Evolutionary conservation across 2,888 invertebrate species (phyloP).

Genomic region (Cremastobaeus sp.): DNA sequence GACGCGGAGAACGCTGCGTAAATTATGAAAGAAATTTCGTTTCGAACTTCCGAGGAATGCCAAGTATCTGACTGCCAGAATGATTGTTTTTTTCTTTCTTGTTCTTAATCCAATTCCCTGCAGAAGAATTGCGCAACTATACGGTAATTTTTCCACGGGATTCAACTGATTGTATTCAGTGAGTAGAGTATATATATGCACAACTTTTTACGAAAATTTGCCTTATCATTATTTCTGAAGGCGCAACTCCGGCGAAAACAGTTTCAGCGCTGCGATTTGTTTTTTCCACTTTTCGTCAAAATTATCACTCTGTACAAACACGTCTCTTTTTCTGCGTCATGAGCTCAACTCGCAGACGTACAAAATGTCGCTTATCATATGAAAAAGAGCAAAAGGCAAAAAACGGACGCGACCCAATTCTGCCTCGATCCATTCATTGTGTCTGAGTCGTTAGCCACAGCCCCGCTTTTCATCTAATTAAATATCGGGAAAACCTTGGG

Average conservation of each 20-base stretch:
- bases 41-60: constrained; percentile 33
- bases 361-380: constrained; percentile 47
- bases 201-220: too few relatives aligned
- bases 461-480: constrained; percentile 48
- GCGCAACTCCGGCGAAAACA: too few relatives aligned
- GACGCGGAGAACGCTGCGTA: constrained; percentile 15
- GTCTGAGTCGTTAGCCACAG: constrained; percentile 49
- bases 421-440: constrained; percentile 45
- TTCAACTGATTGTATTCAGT: too few relatives aligned
- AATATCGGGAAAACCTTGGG: constrained; percentile 44
- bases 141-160: too few relatives aligned
- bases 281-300: constrained; percentile 7
- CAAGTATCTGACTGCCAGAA: constrained; percentile 27
- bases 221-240: too few relatives aligned
- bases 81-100: constrained; percentile 14
- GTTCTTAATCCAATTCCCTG: background rate
- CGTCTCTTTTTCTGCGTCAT: constrained; percentile 41
- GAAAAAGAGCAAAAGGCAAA: constrained; percentile 30
- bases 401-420: constrained; percentile 42
- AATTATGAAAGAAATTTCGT: constrained; percentile 48
- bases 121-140: background rate
- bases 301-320: constrained; percentile 13
- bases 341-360: constrained; percentile 25
- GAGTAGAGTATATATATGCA: too few relatives aligned
- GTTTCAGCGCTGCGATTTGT: too few relatives aligned